Conservation (phyloP, 2,888 invertebrate genomes). For the Acanthosepion esculentum region DNA sequence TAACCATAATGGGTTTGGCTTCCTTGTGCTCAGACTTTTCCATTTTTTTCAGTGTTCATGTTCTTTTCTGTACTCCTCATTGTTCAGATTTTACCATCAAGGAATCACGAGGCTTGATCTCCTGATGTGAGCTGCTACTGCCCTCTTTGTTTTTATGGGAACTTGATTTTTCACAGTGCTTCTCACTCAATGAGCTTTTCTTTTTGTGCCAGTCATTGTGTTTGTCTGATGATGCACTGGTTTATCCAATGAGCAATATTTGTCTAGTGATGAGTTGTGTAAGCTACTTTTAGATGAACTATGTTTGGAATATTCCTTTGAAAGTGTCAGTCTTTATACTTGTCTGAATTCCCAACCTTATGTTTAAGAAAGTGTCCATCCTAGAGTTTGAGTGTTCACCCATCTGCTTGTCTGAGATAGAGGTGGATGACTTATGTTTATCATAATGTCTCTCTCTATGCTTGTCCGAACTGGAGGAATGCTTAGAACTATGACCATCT, state of each 20-base stretch:
- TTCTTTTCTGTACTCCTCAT: neutral
- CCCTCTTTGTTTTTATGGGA: conserved; percentile 50
- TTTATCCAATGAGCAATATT: neutral
- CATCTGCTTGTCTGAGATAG: conserved; percentile 57
- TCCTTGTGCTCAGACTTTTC: conserved; percentile 40
- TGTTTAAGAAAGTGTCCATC: conserved; percentile 38
- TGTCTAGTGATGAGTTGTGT: conserved; percentile 34
- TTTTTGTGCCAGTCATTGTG: conserved; percentile 55
- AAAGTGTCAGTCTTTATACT: conserved; percentile 52
- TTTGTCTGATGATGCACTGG: conserved; percentile 50
- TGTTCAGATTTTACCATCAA: conserved; percentile 47
- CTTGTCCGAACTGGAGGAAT: conserved; percentile 46
- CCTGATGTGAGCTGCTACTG: conserved; percentile 48
- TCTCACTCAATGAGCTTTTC: conserved; percentile 53
- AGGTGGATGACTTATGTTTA: conserved; percentile 48
- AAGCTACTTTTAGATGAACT: neutral
- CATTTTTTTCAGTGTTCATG: neutral
- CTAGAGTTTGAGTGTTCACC: conserved; percentile 50
- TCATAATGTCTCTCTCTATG: conserved; percentile 39
- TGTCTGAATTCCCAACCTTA: conserved; percentile 38
- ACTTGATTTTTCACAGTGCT: conserved; percentile 53
- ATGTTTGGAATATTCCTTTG: conserved; percentile 42
- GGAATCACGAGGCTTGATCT: conserved; percentile 52
- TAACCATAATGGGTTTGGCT: neutral
- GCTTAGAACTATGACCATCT: conserved; percentile 43